These are phyloP conservation scores for Mycteria americana DNA, from an alignment of 2,797 vertebrate genomes.

Conservation along the genomic window DNA sequence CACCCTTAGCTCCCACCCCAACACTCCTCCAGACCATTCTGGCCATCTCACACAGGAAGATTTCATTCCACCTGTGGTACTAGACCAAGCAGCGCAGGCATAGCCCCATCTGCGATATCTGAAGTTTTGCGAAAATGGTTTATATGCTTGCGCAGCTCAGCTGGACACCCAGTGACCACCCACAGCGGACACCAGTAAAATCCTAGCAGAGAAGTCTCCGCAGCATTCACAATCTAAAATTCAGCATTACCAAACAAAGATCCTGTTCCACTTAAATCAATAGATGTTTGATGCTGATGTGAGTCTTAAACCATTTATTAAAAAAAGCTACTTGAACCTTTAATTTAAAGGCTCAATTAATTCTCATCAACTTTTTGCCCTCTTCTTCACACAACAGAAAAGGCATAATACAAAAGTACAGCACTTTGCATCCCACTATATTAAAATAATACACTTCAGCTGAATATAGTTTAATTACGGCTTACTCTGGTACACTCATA, in stretches of 20 bases:
- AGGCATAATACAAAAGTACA: not conserved
- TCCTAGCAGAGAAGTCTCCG: not conserved
- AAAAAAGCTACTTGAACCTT: not conserved
- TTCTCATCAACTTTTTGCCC: not conserved
- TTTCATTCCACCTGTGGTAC: not conserved
- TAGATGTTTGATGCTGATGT: not conserved
- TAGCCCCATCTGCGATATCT: accelerated
- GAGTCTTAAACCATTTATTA: not conserved
- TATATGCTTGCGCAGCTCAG: not conserved
- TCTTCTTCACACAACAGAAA: not conserved
- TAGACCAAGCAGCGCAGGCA: accelerated
- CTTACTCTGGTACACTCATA: not conserved
- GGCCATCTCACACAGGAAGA: not conserved
- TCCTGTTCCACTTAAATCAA: not conserved
- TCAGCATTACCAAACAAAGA: not conserved
- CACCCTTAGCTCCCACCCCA: not conserved
- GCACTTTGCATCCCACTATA: not conserved
- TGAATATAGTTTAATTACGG: slow-evolving; percentile 39
- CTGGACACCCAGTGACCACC: not conserved
- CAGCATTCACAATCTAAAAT: not conserved
- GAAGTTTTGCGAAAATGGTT: not conserved
- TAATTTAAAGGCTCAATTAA: not conserved
- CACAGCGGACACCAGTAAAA: not conserved
- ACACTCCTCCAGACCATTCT: not conserved
- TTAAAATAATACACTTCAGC: slow-evolving; percentile 29